Evolutionary conservation across 2,113 vertebrate species (phyloP), one percentile per base, ranked within the genome.

Genomic region (Trochalopteron elliotii): DNA sequence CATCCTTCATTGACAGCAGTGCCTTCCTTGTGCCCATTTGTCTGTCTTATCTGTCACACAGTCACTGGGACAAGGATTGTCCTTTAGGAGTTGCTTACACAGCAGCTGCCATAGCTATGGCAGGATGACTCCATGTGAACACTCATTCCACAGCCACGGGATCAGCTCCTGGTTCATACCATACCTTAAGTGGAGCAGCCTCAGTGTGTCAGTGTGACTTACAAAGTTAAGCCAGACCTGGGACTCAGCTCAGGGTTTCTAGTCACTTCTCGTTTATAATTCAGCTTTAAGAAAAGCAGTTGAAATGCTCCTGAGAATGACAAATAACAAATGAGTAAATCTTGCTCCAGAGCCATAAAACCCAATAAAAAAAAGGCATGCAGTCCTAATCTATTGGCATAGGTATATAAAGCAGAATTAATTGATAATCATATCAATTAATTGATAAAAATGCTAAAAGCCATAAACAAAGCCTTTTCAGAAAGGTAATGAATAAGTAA

Each of bases 291-390:
- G 88, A 71, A 88, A 94, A 90, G 80, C 93, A 92, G 91, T 11
- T 86, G 93, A 93, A 95, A 93, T 60, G 64, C 35, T 94, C 96
- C 94, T 94, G 90, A 93, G 96, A 93, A 96, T 75, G 89, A 94
- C 83, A 96, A 96, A 89, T 77, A 92, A 94, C 39, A 90, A 86
- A 67, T 87, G 53, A 92, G 57, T 93, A 84, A 93, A 83, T 64
- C 72, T 91, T 89, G 83, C 56, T 84, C 30, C 83, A 92, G 69
- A 92, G 37, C 44, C 83, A 68, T 18, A 67, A 9, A 95, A 77
- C 37, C 20, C 44, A 49, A 30, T 37, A 23, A 16, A 45, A 40
- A 11, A n/a, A 30, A 39, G 17, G 1, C 79, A 53, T 86, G 92
- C 68, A 84, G 40, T 83, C 65, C 63, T 89, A 30, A 83, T 84